Percentiles rank a stretch among this genome's conserved stretches.
phyloP scores from a whole-genome alignment of 2,888 invertebrate species.

The Pimpla rufipes region DNA sequence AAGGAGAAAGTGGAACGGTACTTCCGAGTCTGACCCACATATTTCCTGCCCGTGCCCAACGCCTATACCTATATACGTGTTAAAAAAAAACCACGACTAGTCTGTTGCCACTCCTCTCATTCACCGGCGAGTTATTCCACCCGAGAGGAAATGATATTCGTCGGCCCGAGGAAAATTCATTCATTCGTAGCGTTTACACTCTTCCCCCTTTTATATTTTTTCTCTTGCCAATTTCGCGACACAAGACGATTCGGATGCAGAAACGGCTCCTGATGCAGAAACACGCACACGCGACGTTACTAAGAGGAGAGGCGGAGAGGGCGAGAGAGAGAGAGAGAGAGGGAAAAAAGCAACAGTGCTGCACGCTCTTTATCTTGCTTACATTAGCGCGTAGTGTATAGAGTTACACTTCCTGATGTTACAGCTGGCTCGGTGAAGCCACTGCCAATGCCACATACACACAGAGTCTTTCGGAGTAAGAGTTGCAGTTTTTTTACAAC shows the following conservation, averaged over 20 bases:
- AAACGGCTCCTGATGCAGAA: constrained; percentile 14
- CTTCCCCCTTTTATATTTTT: neutral
- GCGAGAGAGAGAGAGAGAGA: neutral
- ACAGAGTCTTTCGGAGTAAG: neutral
- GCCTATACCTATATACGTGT: neutral
- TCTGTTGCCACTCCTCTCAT: constrained; percentile 2
- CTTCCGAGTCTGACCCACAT: constrained; percentile 76
- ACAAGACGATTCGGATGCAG: constrained; percentile 7
- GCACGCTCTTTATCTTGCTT: constrained; percentile 13
- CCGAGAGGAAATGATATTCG: constrained; percentile 20
- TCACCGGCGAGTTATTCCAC: constrained; percentile 14
- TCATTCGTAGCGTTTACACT: constrained; percentile 17
- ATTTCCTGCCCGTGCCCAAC: constrained; percentile 37
- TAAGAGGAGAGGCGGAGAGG: neutral
- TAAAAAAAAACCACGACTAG: neutral
- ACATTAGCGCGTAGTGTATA: neutral
- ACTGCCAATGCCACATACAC: neutral
- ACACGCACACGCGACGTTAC: constrained; percentile 12
- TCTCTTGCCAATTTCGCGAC: neutral
- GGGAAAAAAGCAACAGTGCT: neutral
- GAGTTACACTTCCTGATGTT: constrained; percentile 31
- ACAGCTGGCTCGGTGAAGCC: constrained; percentile 7
- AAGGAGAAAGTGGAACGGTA: constrained; percentile 81
- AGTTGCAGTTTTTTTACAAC: neutral
- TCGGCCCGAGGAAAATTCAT: constrained; percentile 30